A percentile compares a stretch with the other conserved stretches of the same genome.
Evolutionary conservation across 2,113 vertebrate genomes (phyloP).

Genomic region (Ursus arctos): DNA sequence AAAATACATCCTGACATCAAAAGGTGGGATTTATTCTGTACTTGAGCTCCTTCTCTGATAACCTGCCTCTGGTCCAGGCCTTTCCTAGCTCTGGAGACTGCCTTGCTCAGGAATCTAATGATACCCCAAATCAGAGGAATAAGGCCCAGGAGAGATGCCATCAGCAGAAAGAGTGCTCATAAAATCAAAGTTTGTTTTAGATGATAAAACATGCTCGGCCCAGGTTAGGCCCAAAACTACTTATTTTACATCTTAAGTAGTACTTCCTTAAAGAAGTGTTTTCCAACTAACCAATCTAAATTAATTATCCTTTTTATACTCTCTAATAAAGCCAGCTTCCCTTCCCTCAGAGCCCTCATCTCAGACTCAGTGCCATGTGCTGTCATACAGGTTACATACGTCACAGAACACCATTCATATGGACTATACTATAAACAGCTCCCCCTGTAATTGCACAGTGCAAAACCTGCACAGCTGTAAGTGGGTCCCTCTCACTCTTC

Average conservation of each 20-base stretch:
- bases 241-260: not conserved
- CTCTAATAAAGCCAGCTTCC: not conserved
- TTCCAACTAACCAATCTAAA: not conserved
- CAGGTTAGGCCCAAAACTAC: not conserved
- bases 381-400: rapidly evolving
- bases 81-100: not conserved
- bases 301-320: not conserved
- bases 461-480: not conserved
- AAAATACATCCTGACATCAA: not conserved
- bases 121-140: not conserved
- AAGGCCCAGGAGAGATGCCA: not conserved
- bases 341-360: not conserved
- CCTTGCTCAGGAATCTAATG: not conserved
- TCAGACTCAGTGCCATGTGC: not conserved
- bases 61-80: not conserved
- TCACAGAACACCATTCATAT: not conserved
- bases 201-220: not conserved
- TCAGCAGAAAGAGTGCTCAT: not conserved
- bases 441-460: not conserved
- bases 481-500: not conserved
- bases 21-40: not conserved
- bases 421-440: not conserved
- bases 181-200: not conserved
- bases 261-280: not conserved
- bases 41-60: not conserved